These are phyloP conservation scores for Zosterops borbonicus DNA, from an alignment of 2,113 vertebrate species.

Conservation along the genomic window DNA sequence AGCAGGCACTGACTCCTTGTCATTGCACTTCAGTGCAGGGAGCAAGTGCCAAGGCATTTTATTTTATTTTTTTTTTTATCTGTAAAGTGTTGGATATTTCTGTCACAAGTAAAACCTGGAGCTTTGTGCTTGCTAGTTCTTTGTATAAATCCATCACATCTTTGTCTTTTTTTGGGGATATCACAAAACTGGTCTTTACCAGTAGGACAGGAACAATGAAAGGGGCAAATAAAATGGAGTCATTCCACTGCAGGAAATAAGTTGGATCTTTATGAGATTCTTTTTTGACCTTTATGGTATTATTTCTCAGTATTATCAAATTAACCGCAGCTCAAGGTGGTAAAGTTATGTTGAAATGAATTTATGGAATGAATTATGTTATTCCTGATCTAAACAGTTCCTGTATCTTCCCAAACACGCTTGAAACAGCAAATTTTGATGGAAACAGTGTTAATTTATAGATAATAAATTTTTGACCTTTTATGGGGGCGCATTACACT, in stretches of 20 bases:
- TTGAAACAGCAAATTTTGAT: conserved; percentile 4
- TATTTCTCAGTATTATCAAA: neutral
- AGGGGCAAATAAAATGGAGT: neutral
- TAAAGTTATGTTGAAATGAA: neutral
- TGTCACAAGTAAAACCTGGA: neutral
- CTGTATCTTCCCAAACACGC: neutral
- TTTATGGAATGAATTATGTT: neutral
- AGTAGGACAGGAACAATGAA: neutral
- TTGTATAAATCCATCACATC: neutral
- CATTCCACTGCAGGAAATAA: neutral
- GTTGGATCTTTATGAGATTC: neutral
- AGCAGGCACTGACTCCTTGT: neutral
- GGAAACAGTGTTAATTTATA: conserved; percentile 42
- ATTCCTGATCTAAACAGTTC: neutral
- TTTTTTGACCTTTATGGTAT: neutral
- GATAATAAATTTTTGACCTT: conserved; percentile 62
- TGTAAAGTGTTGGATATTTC: neutral
- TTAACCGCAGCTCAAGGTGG: neutral
- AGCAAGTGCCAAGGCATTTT: neutral
- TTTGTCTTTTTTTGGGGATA: neutral
- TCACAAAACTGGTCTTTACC: neutral
- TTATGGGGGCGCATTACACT: neutral
- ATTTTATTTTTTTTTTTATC: neutral
- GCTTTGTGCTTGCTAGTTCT: neutral
- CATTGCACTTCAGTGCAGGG: neutral